Conservation (phyloP, 2,113 vertebrate species). For the Actenoides lindsayi region DNA sequence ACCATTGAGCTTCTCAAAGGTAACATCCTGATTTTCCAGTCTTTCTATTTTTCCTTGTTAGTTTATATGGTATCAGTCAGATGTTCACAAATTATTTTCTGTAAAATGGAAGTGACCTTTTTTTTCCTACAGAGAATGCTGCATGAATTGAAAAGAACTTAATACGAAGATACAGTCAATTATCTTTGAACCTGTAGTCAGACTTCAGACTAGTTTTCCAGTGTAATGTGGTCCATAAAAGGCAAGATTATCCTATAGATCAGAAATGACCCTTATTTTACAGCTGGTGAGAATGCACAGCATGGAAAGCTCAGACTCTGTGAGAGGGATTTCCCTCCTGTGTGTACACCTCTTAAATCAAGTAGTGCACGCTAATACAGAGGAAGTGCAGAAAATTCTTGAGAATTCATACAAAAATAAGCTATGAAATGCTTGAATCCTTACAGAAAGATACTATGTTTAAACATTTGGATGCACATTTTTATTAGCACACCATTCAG, state of each 20-base stretch:
- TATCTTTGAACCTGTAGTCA: conserved; percentile 15
- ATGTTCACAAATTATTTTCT: not conserved
- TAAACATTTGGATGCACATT: conserved; percentile 6
- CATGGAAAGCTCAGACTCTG: not conserved
- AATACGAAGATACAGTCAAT: not conserved
- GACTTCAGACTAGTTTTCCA: conserved; percentile 4
- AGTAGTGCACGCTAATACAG: not conserved
- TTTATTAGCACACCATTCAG: conserved; percentile 23
- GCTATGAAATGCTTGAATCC: not conserved
- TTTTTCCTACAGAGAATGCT: not conserved
- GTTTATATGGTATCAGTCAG: not conserved
- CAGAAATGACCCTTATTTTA: conserved; percentile 1
- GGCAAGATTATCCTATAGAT: conserved; percentile 3
- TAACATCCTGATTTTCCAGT: not conserved
- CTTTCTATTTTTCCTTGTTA: not conserved
- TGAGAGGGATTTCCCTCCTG: not conserved
- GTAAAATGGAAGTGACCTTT: not conserved
- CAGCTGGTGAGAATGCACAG: not conserved
- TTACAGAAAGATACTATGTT: not conserved
- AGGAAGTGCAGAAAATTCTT: not conserved
- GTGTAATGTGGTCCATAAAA: not conserved
- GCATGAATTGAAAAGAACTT: not conserved
- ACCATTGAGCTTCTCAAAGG: not conserved
- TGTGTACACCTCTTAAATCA: not conserved
- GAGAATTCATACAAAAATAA: not conserved